Evolutionary conservation across 2,797 vertebrate species (phyloP), one percentile per base, ranked within the genome.

Genomic region (Protosalanx chinensis): DNA sequence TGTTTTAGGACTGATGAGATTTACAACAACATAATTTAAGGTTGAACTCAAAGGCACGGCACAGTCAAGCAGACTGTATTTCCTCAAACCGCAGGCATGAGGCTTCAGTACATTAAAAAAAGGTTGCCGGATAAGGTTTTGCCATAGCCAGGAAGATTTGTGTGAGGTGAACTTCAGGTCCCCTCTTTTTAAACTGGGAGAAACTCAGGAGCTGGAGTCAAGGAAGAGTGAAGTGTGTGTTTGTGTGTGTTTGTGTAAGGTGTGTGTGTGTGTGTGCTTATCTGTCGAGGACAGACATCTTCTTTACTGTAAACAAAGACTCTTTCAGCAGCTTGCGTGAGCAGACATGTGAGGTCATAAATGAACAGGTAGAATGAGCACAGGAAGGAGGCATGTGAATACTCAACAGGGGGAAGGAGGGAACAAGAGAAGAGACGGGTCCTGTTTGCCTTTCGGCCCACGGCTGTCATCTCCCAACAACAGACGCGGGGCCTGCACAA

Each of bases 21-120:
- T 90, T 89, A 89, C 82, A 75, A 70, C 77, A 0, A 72, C 2
- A 61, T 88, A 87, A 88, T 80, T 88, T 83, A 89, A 81, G 82
- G 80, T 72, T 78, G 78, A 80, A 82, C 74, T 85, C 79, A 72
- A 69, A 3, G 41, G 41, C 41, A n/a, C 82, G 56, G 76, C n/a
- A 8, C 75, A 81, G 77, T 73, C 73, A 68, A 73, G 71, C 67
- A 79, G 85, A 74, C 82, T 79, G 84, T 78, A 85, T 82, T 86
- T 90, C 83, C 86, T 84, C 78, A 71, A 78, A 75, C 74, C 74
- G 70, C 49, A 30, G 77, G 74, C 76, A 67, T 68, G 75, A 85
- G 77, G 75, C 79, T 74, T 80, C 78, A 66, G 32, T 68, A 27
- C 41, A 13, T 41, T 68, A 70, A 68, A 82, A 70, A 70, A 68